Base-by-base conservation (phyloP, 23 tunicate genomes). In the Oikopleura vanhoeffeni region DNA sequence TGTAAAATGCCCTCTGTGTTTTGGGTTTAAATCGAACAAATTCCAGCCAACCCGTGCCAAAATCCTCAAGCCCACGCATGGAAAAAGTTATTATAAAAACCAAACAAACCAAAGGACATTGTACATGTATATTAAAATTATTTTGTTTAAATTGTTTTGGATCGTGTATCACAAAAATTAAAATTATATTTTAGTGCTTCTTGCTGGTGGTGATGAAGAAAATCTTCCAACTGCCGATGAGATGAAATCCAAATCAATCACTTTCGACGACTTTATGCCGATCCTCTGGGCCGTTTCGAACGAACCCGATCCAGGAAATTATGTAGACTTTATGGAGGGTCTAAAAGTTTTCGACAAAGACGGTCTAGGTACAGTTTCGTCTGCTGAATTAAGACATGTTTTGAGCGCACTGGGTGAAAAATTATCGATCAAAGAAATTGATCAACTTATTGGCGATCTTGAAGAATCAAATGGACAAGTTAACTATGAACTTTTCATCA, bases 201-300 rank as follows among this genome's bases (percentile, higher is more conserved):
- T 71, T 30, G 79, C 79, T 32, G 79, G 79, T 32, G 79, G 79
- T 13, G 79, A 71, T 38, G 79, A 71, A 71, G 79, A 71, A 32
- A 71, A 71, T 38, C 79, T 71, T 4, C 79, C 79, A 71, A 18
- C 79, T 18, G 32, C 27, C 3, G 79, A 71, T 2, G 79, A 71
- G 36, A 71, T 71, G 79, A 38, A 18, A 30, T 18, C 34, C 27
- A 71, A 71, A 30, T 71, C 79, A 18, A 18, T 71, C 35, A 2
- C 79, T 2, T 71, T 71, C 38, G 79, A 71, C 27, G 79, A 71
- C 35, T 71, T 71, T 71, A 18, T 71, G 27, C 79, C 79, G 2
- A 71, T 71, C 35, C 79, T 71, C 35, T 71, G 79, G 79, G 79
- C 38, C 34, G 35, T 71, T 71, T 28, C 79, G 36, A 71, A 28